A percentile compares a stretch with the other conserved stretches of the same genome.
Conservation (phyloP, 1,140 invertebrate species). For the Gryllus bimaculatus region DNA sequence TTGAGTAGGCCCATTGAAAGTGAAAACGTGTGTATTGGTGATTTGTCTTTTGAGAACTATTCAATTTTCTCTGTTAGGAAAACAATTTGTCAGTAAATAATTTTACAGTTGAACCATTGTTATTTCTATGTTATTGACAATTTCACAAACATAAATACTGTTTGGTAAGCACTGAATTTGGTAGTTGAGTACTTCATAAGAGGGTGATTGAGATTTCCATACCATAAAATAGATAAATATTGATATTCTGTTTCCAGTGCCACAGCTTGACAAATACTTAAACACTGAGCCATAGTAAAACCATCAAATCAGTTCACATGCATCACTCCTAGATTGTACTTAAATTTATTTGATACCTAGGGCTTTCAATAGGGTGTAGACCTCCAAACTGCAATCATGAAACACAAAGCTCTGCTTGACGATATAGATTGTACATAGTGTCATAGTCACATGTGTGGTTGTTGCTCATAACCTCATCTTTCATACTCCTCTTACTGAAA, state of each 20-base stretch:
- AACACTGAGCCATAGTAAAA: not conserved
- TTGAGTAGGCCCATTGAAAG: not conserved
- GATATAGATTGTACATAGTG: not conserved
- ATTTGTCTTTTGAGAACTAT: not conserved
- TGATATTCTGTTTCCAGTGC: not conserved
- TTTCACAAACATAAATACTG: not conserved
- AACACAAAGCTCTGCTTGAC: slow-evolving; percentile 1
- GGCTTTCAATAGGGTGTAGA: slow-evolving; percentile 3
- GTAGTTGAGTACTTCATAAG: slow-evolving; percentile 1
- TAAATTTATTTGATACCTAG: not conserved
- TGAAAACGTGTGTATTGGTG: slow-evolving; percentile 1
- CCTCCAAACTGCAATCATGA: not conserved
- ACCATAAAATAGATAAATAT: not conserved
- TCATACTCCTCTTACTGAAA: slow-evolving; percentile 4
- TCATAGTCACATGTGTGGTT: not conserved
- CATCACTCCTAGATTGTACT: not conserved
- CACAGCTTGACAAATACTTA: not conserved
- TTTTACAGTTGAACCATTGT: slow-evolving; percentile 5
- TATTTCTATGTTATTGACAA: slow-evolving; percentile 6
- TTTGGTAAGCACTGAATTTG: slow-evolving; percentile 4
- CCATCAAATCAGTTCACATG: slow-evolving; percentile 4
- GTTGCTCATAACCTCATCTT: not conserved
- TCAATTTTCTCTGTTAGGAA: not conserved
- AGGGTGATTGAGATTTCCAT: slow-evolving; percentile 4
- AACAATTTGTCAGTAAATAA: slow-evolving; percentile 3